These are phyloP conservation scores for Cardinalis cardinalis DNA, from an alignment of 2,113 vertebrate species.

Conservation along the genomic window DNA sequence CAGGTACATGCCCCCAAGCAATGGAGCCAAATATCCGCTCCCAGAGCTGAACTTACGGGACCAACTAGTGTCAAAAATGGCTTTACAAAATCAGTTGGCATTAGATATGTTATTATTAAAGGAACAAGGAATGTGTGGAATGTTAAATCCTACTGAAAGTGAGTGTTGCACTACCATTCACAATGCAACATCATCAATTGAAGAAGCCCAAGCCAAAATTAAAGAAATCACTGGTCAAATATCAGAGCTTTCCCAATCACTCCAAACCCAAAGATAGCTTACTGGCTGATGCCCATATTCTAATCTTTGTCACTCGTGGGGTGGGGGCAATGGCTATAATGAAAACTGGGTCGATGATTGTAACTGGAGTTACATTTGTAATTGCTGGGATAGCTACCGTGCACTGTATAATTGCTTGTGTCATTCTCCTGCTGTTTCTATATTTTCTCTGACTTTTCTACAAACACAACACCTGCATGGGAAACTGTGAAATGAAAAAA, in stretches of 20 bases:
- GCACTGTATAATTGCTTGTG: neutral
- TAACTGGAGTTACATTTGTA: neutral
- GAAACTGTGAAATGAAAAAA: neutral
- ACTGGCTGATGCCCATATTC: no score
- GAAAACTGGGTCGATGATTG: neutral
- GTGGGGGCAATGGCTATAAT: neutral
- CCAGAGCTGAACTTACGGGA: neutral
- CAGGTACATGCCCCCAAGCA: neutral
- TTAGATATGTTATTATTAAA: neutral
- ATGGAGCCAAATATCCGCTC: accelerated
- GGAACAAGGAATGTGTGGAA: neutral
- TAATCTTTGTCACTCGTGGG: neutral
- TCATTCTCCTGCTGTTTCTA: neutral
- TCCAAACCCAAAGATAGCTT: neutral
- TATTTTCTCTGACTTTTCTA: neutral
- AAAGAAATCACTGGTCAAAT: neutral
- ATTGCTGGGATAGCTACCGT: neutral
- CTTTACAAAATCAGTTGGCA: neutral
- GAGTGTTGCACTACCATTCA: neutral
- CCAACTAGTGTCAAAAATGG: neutral
- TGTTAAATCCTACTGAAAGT: neutral
- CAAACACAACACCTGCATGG: neutral
- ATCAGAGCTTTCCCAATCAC: neutral
- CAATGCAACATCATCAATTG: neutral
- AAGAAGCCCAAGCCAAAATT: neutral